Percentiles rank a stretch among this genome's conserved stretches.
Evolutionary conservation across 2,797 vertebrate genomes (phyloP).

Genomic region (Notamacropus eugenii): DNA sequence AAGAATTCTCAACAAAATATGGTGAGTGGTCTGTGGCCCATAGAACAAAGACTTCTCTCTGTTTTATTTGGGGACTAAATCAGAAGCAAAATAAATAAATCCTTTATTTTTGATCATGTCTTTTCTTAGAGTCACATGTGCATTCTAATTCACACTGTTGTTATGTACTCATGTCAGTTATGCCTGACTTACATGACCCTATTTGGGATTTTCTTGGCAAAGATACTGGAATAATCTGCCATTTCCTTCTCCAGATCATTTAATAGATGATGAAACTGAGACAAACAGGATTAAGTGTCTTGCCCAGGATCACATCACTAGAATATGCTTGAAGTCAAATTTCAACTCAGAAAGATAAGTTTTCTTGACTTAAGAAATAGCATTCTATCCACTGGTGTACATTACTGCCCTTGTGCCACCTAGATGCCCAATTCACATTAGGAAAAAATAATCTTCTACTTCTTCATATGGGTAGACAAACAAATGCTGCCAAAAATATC

Average conservation of each 20-base stretch:
- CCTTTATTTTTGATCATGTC: background rate
- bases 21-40: too few relatives aligned
- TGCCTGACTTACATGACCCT: background rate
- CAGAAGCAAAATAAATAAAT: background rate
- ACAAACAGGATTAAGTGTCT: background rate
- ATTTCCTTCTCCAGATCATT: background rate
- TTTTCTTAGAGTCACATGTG: background rate
- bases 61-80: background rate
- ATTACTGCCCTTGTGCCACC: background rate
- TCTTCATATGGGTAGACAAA: conserved; percentile 62
- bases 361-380: background rate
- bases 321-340: background rate
- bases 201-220: background rate
- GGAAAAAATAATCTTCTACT: conserved; percentile 49
- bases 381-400: background rate
- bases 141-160: background rate
- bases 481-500: conserved; percentile 63
- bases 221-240: background rate
- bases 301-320: background rate
- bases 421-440: conserved; percentile 35
- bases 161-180: background rate
- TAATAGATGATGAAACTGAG: background rate
- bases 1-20: background rate
- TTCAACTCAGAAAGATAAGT: background rate
- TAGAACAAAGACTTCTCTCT: background rate